Evolutionary conservation across 2,888 invertebrate genomes (phyloP).

Genomic region (Lordiphosa andalusiaca): DNA sequence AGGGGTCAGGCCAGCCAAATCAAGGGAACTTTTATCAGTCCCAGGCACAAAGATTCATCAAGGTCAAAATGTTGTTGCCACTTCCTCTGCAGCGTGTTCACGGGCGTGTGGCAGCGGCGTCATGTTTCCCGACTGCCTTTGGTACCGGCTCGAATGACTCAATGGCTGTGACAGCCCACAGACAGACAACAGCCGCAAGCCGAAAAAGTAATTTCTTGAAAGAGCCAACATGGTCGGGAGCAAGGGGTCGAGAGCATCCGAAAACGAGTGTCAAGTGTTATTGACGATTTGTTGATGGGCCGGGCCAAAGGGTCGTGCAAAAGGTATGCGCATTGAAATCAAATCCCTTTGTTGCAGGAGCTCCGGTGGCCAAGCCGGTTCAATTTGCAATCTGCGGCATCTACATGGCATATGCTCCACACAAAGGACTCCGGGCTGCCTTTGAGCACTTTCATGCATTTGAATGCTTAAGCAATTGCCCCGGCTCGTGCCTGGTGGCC

Average conservation of each 20-base stretch:
- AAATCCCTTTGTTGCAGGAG: slow-evolving; percentile 39
- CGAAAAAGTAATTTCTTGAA: slow-evolving; percentile 68
- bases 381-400: slow-evolving; percentile 19
- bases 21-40: slow-evolving; percentile 23
- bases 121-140: slow-evolving; percentile 27
- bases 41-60: slow-evolving; percentile 38
- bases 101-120: slow-evolving; percentile 19
- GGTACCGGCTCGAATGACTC: slow-evolving; percentile 43
- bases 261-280: slow-evolving; percentile 68
- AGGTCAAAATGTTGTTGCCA: slow-evolving; percentile 55
- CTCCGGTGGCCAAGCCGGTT: slow-evolving; percentile 23
- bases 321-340: slow-evolving; percentile 52
- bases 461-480: slow-evolving; percentile 33
- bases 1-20: slow-evolving; percentile 24
- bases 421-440: slow-evolving; percentile 17
- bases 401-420: slow-evolving; percentile 35
- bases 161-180: slow-evolving; percentile 39
- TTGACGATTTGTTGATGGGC: slow-evolving; percentile 72
- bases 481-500: slow-evolving; percentile 24
- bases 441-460: slow-evolving; percentile 21
- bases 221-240: slow-evolving; percentile 36
- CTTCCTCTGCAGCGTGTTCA: slow-evolving; percentile 4
- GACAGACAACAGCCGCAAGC: background rate
- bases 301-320: slow-evolving; percentile 16
- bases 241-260: slow-evolving; percentile 35